Evolutionary conservation across 2,113 vertebrate species (phyloP).

Genomic region (Jaculus jaculus): DNA sequence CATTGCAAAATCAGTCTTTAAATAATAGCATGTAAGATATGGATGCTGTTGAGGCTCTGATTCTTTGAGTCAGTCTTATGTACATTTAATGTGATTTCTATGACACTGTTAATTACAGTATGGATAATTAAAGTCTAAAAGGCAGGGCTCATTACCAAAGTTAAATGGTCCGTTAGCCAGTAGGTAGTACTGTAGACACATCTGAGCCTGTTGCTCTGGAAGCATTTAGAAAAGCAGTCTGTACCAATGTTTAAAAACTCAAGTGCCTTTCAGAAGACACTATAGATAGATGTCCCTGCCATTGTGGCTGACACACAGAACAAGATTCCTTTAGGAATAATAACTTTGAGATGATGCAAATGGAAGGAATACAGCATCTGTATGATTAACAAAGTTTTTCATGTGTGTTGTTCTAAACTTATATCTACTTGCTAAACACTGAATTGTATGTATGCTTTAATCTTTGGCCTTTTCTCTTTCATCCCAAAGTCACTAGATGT

Average conservation of each 20-base stretch:
- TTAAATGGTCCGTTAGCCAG: neutral
- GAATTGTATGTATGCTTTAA: neutral
- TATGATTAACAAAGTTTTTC: neutral
- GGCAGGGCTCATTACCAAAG: neutral
- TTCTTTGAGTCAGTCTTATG: slow-evolving; percentile 46
- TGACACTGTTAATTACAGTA: slow-evolving; percentile 40
- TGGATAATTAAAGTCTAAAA: slow-evolving; percentile 27
- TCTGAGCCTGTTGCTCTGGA: neutral
- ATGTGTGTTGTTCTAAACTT: neutral
- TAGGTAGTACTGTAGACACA: neutral
- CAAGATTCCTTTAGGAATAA: neutral
- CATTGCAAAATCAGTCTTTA: slow-evolving; percentile 18
- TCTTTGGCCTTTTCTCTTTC: neutral
- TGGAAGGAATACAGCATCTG: neutral
- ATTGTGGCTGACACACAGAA: neutral
- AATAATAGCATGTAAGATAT: neutral
- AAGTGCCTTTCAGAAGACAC: neutral
- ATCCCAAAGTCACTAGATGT: neutral
- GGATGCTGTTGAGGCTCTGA: neutral
- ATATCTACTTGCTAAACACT: neutral
- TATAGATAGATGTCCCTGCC: no score
- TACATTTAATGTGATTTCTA: slow-evolving; percentile 19
- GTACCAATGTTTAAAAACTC: neutral
- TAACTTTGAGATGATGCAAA: neutral
- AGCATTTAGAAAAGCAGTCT: neutral